Evolutionary conservation across 2,888 invertebrate species (phyloP).

Genomic region (Ormyrus rosae): DNA sequence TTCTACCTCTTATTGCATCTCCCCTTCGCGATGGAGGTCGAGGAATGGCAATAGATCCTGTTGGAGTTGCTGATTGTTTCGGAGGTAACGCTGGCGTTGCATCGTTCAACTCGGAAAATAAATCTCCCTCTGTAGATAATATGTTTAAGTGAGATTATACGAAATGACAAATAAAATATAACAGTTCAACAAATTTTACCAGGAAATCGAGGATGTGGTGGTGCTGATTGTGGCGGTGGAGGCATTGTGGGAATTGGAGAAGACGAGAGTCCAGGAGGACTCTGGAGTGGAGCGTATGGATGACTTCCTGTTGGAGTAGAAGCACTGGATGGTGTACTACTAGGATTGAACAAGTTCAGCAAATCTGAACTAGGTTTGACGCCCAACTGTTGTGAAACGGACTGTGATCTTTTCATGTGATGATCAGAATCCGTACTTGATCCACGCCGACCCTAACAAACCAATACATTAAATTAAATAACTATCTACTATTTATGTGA

Average conservation of each 20-base stretch:
- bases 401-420: slow-evolving; percentile 84
- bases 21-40: slow-evolving; percentile 91
- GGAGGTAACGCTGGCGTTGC: slow-evolving; percentile 82
- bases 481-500: background rate
- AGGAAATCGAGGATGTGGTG: slow-evolving; percentile 76
- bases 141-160: background rate
- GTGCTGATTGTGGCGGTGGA: slow-evolving; percentile 70
- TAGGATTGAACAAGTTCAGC: slow-evolving; percentile 51
- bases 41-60: slow-evolving; percentile 89
- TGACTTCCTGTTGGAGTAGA: slow-evolving; percentile 86
- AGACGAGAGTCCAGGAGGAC: slow-evolving; percentile 77
- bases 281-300: slow-evolving; percentile 89
- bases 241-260: slow-evolving; percentile 67
- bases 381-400: slow-evolving; percentile 86
- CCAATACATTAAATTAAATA: slow-evolving; percentile 32
- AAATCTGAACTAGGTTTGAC: slow-evolving; percentile 86
- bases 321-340: slow-evolving; percentile 82
- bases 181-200: slow-evolving; percentile 70
- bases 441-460: slow-evolving; percentile 78
- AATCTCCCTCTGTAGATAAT: slow-evolving; percentile 78
- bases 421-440: slow-evolving; percentile 83
- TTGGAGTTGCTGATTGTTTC: slow-evolving; percentile 84
- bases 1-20: slow-evolving; percentile 80
- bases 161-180: too few species aligned
- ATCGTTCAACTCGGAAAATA: slow-evolving; percentile 91